Base-by-base conservation (phyloP, 1,140 invertebrate species). In the Drosophila guanche region DNA sequence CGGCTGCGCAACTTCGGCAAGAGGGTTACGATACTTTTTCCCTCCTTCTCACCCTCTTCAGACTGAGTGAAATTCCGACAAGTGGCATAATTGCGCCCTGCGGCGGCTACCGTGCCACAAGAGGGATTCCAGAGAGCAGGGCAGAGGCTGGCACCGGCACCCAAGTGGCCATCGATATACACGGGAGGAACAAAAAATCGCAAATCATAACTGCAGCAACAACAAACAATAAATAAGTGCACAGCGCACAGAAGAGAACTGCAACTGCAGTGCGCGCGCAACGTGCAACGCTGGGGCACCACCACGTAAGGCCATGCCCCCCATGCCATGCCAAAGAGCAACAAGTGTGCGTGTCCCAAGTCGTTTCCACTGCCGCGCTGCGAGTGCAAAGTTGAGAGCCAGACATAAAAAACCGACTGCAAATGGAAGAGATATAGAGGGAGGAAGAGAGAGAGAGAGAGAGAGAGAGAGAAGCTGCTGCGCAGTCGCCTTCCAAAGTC, bases 211-310 rank as follows among this genome's bases (percentile, higher is more conserved):
- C 83, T 85, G 81, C 71, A 47, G 66, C 68, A 76, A 76, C 81
- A 86, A 86, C 83, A 88, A 86, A 86, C 74, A 86, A 86, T 86
- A 86, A 86, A 86, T 78, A 89, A 86, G 74, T 78, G 77, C 78
- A 71, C 78, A 71, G 53, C 55, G 45, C 22, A 69, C 54, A 29
- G 54, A 46, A 10, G 55, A 53, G 52, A 42, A 25, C 57, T 27
- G 52, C 51, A 46, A 73, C 29, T 42, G 71, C 71, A 70, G 37
- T 50, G 69, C 63, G 37, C 55, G 41, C 54, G 60, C 68, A 72
- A 55, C 33, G 40, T 52, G 27, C 58, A 60, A 37, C 48, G 46
- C 43, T 58, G 45, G 27, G 12, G 41, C 55, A 67, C n/a, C 61
- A 69, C 52, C 56, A 62, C 57, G 37, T 51, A 79, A 74, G 69